Base-by-base conservation (phyloP, 2,888 invertebrate species). In the Corbicula japonica region DNA sequence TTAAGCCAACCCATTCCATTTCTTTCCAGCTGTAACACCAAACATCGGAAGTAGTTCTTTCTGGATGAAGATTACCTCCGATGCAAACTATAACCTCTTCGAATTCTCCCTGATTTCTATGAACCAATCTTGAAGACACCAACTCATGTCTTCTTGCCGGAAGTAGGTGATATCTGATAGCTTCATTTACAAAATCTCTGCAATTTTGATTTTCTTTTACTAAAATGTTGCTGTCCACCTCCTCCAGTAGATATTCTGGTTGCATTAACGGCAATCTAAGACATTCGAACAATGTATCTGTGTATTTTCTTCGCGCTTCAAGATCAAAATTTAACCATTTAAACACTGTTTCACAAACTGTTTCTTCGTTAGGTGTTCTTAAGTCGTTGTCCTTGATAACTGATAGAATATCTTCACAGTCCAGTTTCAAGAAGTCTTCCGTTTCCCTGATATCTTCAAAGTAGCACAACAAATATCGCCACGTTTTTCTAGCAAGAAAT, bases 361-460 rank as follows among this genome's bases (percentile, higher is more conserved):
- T 94, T 92, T 96, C 97, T 92, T 98, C 98, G 90, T 96, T 97
- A 87, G 97, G 96, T 0, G 97, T 97, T 92, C 97, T 97, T 38
- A 98, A 94, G 91, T 97, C 96, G 90, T 98, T 97, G 65, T 92
- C 96, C 58, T 96, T 95, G 80, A 98, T 96, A 63, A 98, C 95
- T 69, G 95, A 95, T 77, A 95, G 95, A 32, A 98, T 94, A 91
- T 97, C 97, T 21, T 96, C 95, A 32, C 96, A 94, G 32, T 95
- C 94, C 96, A 97, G 92, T 95, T 82, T 74, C 30, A 87, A 75
- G 74, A 91, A 89, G 52, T 90, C 90, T 15, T 88, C 87, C 23
- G 79, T 85, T 48, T 85, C 74, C 28, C 86, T 86, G n/a, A 88
- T 76, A 2, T 86, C 75, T n/a, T 74, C 76, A 75, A 89, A 90